Conservation (phyloP, 2,797 vertebrate species). For the Momotus momota region DNA sequence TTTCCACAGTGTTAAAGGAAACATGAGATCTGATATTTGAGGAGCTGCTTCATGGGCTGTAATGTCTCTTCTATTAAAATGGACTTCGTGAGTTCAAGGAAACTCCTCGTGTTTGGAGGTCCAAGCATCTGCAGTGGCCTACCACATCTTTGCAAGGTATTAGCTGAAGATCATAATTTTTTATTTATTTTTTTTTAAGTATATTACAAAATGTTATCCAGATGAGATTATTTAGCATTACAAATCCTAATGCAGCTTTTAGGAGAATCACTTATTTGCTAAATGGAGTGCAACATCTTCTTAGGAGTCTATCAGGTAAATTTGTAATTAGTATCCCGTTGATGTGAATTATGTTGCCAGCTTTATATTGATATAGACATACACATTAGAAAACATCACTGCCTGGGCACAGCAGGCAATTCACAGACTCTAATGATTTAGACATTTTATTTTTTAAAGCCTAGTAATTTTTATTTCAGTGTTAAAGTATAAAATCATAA, state of each 20-base stretch:
- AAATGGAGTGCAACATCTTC: constrained; percentile 40
- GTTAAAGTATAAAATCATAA: constrained; percentile 6
- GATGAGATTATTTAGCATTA: constrained; percentile 5
- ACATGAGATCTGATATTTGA: neutral
- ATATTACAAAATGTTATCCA: neutral
- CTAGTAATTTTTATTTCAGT: constrained; percentile 6
- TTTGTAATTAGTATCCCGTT: constrained; percentile 64
- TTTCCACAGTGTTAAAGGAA: neutral
- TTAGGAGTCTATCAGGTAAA: constrained; percentile 55
- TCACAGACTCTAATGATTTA: constrained; percentile 12
- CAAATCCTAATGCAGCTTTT: constrained; percentile 9
- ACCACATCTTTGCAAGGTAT: neutral
- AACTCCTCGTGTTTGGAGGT: accelerated
- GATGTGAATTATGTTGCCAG: constrained; percentile 37
- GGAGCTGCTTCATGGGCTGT: neutral
- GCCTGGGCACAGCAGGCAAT: constrained; percentile 33
- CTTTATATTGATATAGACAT: constrained; percentile 29
- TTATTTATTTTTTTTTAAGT: neutral
- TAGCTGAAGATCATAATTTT: neutral
- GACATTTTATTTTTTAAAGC: neutral
- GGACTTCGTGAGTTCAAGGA: neutral
- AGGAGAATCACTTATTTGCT: constrained; percentile 2
- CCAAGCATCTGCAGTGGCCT: neutral
- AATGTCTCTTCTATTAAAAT: neutral
- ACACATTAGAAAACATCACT: constrained; percentile 22